Conservation (phyloP, 2,113 vertebrate species). For the Rafetus swinhoei region DNA sequence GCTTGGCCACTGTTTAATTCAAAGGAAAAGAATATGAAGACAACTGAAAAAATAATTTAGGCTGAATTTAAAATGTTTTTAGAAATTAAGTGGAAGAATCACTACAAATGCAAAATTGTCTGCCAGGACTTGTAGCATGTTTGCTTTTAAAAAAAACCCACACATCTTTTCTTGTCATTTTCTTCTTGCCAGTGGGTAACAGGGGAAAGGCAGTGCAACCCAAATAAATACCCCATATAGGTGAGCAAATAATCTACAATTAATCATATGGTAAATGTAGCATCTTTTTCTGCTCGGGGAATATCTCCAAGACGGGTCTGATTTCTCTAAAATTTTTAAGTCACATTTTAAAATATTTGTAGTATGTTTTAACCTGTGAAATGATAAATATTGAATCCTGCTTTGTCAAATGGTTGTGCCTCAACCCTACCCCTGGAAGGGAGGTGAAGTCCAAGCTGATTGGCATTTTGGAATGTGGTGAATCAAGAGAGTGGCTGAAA, state of each 20-base stretch:
- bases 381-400: not conserved
- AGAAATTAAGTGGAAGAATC: not conserved
- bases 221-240: not conserved
- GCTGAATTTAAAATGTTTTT: not conserved
- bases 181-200: not conserved
- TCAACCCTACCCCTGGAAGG: not conserved
- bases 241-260: not conserved
- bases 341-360: not conserved
- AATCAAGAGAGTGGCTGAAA: not conserved
- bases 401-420: not conserved
- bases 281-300: not conserved
- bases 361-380: not conserved
- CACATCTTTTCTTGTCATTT: not conserved
- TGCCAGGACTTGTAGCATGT: not conserved
- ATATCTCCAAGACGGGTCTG: not conserved
- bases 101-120: not conserved
- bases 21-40: not conserved
- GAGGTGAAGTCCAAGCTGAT: not conserved
- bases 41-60: not conserved
- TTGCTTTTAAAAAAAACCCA: not conserved
- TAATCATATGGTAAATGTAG: not conserved
- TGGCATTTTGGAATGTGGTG: not conserved
- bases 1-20: not conserved
- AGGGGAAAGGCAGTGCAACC: too few relatives aligned
- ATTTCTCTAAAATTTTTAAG: not conserved